Conservation (phyloP, 1,140 invertebrate genomes). For the Dendroctonus ponderosae region DNA sequence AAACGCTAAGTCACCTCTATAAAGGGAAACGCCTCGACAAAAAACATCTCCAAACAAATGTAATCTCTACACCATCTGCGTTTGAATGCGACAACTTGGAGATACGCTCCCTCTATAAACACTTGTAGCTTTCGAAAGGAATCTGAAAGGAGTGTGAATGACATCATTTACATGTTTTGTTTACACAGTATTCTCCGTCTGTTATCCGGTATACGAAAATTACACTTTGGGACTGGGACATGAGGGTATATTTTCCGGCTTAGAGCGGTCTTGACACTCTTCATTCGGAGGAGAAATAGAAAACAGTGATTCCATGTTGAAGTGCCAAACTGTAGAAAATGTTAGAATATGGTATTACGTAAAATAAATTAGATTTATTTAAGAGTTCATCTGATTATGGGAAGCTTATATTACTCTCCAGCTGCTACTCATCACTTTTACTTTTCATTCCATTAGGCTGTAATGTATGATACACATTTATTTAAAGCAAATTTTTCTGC, state of each 20-base stretch:
- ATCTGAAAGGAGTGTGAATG: slow-evolving; percentile 24
- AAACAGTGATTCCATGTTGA: no score
- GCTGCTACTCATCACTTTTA: no score
- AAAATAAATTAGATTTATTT: no score
- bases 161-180: slow-evolving; percentile 33
- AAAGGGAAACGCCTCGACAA: slow-evolving; percentile 7
- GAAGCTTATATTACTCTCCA: no score
- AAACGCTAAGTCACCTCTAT: background rate
- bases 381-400: no score
- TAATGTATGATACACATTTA: no score
- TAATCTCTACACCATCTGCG: slow-evolving; percentile 27
- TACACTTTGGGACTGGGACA: slow-evolving; percentile 15
- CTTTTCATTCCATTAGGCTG: no score
- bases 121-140: slow-evolving; percentile 28
- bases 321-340: no score
- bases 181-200: slow-evolving; percentile 17
- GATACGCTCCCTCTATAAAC: slow-evolving; percentile 26
- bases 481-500: no score
- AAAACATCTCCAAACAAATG: slow-evolving; percentile 16
- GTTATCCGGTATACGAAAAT: slow-evolving; percentile 23
- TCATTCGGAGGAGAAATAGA: no score
- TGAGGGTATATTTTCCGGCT: slow-evolving; percentile 6
- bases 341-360: no score
- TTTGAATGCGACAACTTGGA: slow-evolving; percentile 28
- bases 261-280: no score